Evolutionary conservation across 2,888 invertebrate species (phyloP), one percentile per base, ranked within the genome.

Genomic region (Leptinotarsa peninsularis): DNA sequence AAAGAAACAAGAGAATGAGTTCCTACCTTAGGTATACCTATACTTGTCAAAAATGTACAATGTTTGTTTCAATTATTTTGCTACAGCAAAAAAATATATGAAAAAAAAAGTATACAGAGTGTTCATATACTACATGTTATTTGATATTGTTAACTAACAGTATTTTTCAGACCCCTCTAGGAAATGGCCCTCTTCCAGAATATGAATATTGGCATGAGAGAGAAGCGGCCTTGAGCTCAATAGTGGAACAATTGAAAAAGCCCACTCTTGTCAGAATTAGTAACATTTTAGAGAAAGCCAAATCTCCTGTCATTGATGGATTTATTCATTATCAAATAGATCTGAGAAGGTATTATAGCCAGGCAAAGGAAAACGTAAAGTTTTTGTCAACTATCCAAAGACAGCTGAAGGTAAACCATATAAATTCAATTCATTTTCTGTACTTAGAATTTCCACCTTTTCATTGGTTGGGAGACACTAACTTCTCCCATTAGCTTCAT

Each of bases 191-290:
- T 0, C 91, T 97, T 72, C 93, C 95, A 0, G 97, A 97, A 86
- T 95, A 95, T 84, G 93, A 93, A 77, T 95, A 94, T 83, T 98
- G 97, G 97, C 91, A 94, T 71, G 93, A 95, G 83, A 90, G 94
- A 78, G 94, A 96, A 85, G 92, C 93, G 0, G 93, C 94, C 72
- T 89, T 96, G 27, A 94, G 95, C 74, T 90, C 94, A 43, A 88
- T 96, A 1, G 92, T 94, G 27, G 96, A 97, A 82, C 96, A 97
- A 85, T 88, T 97, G 56, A 95, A 95, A 84, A 92, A 94, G 56
- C 92, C 93, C 0, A 90, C 90, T 80, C 92, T 95, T 0, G 89
- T 91, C 67, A 90, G 91, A 82, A 92, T 95, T 81, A 85, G 93
- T 14, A 85, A 88, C 4, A 84, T 93, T 49, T 88, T 96, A 80